Percentiles rank a stretch among this genome's conserved stretches.
These are phyloP conservation scores for Oedothorax gibbosus DNA, from an alignment of 1,140 invertebrate species.

Conservation along the genomic window DNA sequence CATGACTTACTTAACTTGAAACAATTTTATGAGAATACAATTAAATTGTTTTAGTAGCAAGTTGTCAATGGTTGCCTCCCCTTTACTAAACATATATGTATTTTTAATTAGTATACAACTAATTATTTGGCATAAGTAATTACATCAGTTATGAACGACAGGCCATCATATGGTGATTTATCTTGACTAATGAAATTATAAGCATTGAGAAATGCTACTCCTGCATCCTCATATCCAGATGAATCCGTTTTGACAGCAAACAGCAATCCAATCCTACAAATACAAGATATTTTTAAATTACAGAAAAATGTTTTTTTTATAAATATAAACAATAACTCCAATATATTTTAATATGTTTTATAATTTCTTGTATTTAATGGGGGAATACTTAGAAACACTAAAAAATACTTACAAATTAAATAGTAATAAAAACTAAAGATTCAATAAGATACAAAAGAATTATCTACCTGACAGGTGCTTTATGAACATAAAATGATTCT, in stretches of 20 bases:
- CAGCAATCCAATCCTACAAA: slow-evolving; percentile 84
- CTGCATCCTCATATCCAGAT: slow-evolving; percentile 77
- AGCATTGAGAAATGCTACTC: slow-evolving; percentile 88
- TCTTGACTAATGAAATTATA: slow-evolving; percentile 91
- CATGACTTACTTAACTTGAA: no score
- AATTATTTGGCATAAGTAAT: neutral
- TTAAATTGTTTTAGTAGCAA: no score
- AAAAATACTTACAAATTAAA: neutral
- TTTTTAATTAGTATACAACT: neutral
- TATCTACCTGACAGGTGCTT: slow-evolving; percentile 74
- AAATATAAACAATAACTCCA: neutral
- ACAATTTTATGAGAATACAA: no score
- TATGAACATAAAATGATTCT: slow-evolving; percentile 92
- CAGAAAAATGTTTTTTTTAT: neutral
- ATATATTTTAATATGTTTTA: neutral
- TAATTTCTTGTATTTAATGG: no score
- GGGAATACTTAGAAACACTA: neutral
- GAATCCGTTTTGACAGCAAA: slow-evolving; percentile 79
- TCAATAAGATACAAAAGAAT: neutral
- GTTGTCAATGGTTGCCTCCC: no score
- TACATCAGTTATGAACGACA: slow-evolving; percentile 87
- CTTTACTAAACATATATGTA: no score
- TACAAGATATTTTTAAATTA: slow-evolving; percentile 17
- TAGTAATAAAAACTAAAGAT: neutral
- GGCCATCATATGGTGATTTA: slow-evolving; percentile 77